phyloP scores from a whole-genome alignment of 2,797 vertebrate species.

The Borostomias antarcticus region DNA sequence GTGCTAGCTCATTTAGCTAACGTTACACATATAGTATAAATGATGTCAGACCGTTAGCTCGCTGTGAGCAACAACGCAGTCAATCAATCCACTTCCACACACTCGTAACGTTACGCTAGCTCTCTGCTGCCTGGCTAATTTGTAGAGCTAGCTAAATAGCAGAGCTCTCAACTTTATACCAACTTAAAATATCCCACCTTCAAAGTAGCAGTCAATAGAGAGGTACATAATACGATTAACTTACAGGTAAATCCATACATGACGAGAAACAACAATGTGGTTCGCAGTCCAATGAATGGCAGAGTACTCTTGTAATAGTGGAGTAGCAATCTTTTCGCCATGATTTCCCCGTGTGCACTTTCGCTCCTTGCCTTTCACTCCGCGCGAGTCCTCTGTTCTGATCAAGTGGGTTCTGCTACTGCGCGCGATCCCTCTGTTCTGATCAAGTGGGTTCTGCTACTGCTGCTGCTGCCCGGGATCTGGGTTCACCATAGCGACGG shows the following conservation, averaged over 20 bases:
- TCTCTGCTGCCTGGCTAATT: background rate
- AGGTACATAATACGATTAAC: slow-evolving; percentile 46
- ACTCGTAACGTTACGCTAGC: background rate
- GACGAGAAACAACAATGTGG: slow-evolving; percentile 58
- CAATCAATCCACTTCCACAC: background rate
- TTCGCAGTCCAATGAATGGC: slow-evolving; percentile 45
- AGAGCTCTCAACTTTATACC: background rate
- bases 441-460: no score
- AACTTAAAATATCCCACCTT: slow-evolving; percentile 41
- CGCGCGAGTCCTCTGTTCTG: slow-evolving; percentile 35
- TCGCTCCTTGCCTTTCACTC: slow-evolving; percentile 29
- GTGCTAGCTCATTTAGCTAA: no score
- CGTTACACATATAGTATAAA: no score
- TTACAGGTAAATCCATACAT: slow-evolving; percentile 69
- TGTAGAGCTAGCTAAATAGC: background rate
- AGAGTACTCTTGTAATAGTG: slow-evolving; percentile 48
- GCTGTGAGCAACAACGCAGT: background rate
- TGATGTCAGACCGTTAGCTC: background rate
- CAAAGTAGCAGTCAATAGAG: slow-evolving; percentile 22
- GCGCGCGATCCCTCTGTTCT: slow-evolving; percentile 34
- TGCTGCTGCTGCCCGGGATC: slow-evolving; percentile 32
- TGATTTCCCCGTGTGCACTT: slow-evolving; percentile 57
- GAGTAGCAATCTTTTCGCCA: slow-evolving; percentile 65
- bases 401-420: no score
- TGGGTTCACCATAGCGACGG: slow-evolving; percentile 64